A percentile compares a stretch with the other conserved stretches of the same genome.
phyloP scores from a whole-genome alignment of 2,797 vertebrate species.

The Pampus argenteus region DNA sequence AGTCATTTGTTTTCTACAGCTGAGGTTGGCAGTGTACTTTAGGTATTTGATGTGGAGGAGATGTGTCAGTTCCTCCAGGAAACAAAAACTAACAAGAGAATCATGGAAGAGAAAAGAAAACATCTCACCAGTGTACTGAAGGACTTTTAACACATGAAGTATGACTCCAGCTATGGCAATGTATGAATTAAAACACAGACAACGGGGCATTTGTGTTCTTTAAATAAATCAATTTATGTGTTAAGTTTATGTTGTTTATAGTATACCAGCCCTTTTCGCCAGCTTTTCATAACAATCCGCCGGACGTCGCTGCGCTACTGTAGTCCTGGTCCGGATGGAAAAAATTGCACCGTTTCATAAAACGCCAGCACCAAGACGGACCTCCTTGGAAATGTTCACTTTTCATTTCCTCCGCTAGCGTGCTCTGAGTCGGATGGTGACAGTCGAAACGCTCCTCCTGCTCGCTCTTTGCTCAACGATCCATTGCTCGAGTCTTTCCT shows the following conservation, averaged over 20 bases:
- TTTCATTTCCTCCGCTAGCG: too few species aligned
- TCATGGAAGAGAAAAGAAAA: constrained; percentile 92
- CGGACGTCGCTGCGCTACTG: too few species aligned
- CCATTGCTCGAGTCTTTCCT: too few species aligned
- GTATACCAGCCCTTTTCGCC: too few species aligned
- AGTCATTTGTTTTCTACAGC: neutral
- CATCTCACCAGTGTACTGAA: constrained; percentile 90
- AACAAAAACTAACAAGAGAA: constrained; percentile 88
- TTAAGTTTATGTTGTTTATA: constrained; percentile 45
- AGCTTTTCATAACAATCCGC: too few species aligned
- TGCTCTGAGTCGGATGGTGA: too few species aligned
- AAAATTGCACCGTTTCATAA: too few species aligned
- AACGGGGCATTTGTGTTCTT: neutral
- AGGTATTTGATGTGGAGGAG: constrained; percentile 95
- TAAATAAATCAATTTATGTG: neutral
- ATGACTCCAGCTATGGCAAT: neutral
- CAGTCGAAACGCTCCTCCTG: too few species aligned
- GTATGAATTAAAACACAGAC: neutral
- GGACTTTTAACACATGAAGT: constrained; percentile 84
- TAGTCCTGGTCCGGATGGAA: too few species aligned
- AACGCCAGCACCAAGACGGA: too few species aligned
- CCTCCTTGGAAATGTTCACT: too few species aligned
- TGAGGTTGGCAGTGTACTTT: constrained; percentile 44
- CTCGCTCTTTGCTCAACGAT: too few species aligned
- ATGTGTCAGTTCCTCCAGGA: constrained; percentile 95